Base-by-base conservation (phyloP, 1,140 invertebrate genomes). In the Archegozetes longisetosus region DNA sequence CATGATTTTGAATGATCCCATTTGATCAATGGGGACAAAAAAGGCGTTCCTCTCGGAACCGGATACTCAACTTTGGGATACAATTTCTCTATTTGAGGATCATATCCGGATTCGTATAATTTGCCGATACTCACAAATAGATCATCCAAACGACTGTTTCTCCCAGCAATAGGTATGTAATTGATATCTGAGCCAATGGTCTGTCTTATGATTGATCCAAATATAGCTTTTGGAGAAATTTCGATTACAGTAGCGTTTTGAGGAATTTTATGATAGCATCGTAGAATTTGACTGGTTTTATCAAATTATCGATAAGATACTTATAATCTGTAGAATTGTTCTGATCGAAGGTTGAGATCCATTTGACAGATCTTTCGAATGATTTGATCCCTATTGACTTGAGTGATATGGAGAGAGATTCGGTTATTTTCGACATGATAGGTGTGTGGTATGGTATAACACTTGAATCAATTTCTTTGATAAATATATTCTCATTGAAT, bases 291-390 rank as follows among this genome's bases (percentile, higher is more conserved):
- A 82, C 76, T 53, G 78, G 76, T 29, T 85, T 88, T 12, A 94
- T 76, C 46, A 97, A 75, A 73, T 98, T 98, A 76, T 96, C 95
- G 0, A 94, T 89, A 70, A 94, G 88, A 73, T 98, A 98, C 23
- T 84, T 86, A 6, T 88, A 82, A 50, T 88, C 92, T 47, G 87
- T 91, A 56, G 82, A 75, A 67, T 83, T 78, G 0, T 89, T 87
- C 65, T 88, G 66, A 0, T 83, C 77, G 13, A 90, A 96, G 17
- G 86, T 85, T 60, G 88, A 93, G 24, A 97, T 78, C 93, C 94
- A 98, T 61, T 80, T 81, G 0, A 77, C 64, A 1, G 84, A 80
- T 52, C 93, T 79, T 46, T 79, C 80, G 69, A 86, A 87, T 0
- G 88, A 84, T 58, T 77, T 79, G 0, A 82, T 78, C 58, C 95